A percentile compares a stretch with the other conserved stretches of the same genome.
These are phyloP conservation scores for Temnothorax ravouxi DNA, from an alignment of 2,888 invertebrate genomes.

Conservation along the genomic window DNA sequence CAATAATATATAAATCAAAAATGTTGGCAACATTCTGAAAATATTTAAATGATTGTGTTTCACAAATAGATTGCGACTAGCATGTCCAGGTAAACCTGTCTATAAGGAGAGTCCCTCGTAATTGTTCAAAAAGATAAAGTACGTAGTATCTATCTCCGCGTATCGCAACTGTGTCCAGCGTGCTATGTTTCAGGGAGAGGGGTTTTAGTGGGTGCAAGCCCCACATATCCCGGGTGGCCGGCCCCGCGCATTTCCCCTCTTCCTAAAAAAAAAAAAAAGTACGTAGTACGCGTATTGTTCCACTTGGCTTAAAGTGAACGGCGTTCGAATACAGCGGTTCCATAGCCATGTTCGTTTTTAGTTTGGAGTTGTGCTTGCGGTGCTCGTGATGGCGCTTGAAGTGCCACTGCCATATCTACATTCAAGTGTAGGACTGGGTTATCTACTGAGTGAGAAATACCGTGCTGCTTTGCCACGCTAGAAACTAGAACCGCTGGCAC, in stretches of 20 bases:
- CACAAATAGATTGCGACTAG: neutral
- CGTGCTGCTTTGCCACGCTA: neutral
- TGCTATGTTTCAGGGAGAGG: too few species aligned
- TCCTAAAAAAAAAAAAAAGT: neutral
- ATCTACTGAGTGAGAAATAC: constrained; percentile 26
- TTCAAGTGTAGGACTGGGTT: neutral
- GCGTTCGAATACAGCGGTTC: neutral
- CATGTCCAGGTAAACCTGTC: neutral
- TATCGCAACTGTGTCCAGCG: too few species aligned
- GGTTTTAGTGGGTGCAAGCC: too few species aligned
- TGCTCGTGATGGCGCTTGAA: constrained; percentile 20
- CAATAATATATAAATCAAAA: too few species aligned
- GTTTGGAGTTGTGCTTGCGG: neutral
- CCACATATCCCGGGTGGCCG: too few species aligned
- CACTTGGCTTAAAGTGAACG: neutral
- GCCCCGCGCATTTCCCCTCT: too few species aligned
- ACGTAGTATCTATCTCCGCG: too few species aligned
- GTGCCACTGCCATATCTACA: neutral
- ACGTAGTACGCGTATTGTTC: neutral
- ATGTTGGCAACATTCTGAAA: neutral
- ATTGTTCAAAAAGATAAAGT: neutral
- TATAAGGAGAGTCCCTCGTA: neutral
- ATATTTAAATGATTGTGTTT: neutral
- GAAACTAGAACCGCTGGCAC: neutral
- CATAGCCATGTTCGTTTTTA: constrained; percentile 15